Percentiles rank a stretch among this genome's conserved stretches.
Conservation (phyloP, 1,140 invertebrate genomes). For the Calliphora vicina region DNA sequence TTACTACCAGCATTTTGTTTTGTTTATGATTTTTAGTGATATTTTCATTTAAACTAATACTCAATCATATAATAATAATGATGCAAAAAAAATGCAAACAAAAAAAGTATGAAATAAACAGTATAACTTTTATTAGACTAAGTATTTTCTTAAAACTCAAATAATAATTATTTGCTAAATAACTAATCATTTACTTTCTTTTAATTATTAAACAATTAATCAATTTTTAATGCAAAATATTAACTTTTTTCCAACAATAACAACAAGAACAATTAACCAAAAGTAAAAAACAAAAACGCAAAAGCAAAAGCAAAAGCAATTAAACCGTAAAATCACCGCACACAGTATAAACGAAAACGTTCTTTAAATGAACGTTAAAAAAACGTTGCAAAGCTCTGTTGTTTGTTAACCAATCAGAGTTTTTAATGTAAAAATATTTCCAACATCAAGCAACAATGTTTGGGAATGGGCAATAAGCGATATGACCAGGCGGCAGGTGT, state of each 20-base stretch:
- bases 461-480: slow-evolving; percentile 73
- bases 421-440: background rate
- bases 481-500: slow-evolving; percentile 71
- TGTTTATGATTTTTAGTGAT: no score
- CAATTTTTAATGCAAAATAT: background rate
- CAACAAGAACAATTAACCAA: slow-evolving; percentile 7
- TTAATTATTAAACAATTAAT: slow-evolving; percentile 7
- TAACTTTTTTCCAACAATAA: background rate
- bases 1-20: no score
- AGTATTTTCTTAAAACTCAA: background rate
- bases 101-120: no score
- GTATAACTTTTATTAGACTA: background rate
- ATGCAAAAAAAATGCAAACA: no score
- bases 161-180: background rate
- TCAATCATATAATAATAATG: no score
- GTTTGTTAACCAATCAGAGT: background rate
- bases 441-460: slow-evolving; percentile 52
- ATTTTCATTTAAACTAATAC: no score
- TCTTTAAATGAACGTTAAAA: background rate
- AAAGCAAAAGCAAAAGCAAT: background rate
- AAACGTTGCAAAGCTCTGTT: background rate
- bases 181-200: background rate
- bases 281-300: background rate
- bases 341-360: slow-evolving; percentile 3
- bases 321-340: background rate